Evolutionary conservation across 2,888 invertebrate genomes (phyloP), one percentile per base, ranked within the genome.

Genomic region (Dione juno): DNA sequence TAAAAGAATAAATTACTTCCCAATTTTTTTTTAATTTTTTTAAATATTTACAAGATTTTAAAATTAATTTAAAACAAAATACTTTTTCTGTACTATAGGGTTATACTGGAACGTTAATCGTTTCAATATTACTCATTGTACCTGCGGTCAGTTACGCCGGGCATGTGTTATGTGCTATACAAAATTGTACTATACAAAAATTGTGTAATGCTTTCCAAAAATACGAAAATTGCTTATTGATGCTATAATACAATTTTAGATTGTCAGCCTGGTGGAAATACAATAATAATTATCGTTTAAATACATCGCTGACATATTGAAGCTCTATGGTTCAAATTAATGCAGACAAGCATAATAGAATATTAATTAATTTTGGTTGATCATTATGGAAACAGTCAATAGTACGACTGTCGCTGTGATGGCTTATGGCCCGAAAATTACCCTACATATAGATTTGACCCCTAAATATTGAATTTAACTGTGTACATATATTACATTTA

Each of bases 291-390:
- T 37, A 14, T 16, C 1, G 35, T 50, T 50, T 16, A 50, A 35
- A 37, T 37, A 64, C 16, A 63, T 63, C 48, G 45, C 45, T 8
- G 7, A 37, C 19, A 16, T 58, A 58, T 28, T 52, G 10, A 52
- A 59, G 13, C 9, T 52, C 8, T 28, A 43, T 8, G 19, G 19
- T 19, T 52, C 2, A 28, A 52, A 61, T 48, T 53, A 13, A 43
- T 28, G n/a, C 52, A 53, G 52, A 43, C 6, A 21, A 41, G 35
- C 45, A n/a, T 54, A 63, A 68, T 54, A 68, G 63, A 63, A 68
- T 68, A 63, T 68, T 68, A 68, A 68, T 68, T 68, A 63, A 68
- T 48, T 54, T 63, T 53, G 1, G 45, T 43, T 35, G 63, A 63
- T 59, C 37, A 50, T 45, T 50, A 68, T 14, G 16, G 54, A 43